Conservation (phyloP, 37 sponge, comb jelly and placozoan species). For the Theonella swinhoei region DNA sequence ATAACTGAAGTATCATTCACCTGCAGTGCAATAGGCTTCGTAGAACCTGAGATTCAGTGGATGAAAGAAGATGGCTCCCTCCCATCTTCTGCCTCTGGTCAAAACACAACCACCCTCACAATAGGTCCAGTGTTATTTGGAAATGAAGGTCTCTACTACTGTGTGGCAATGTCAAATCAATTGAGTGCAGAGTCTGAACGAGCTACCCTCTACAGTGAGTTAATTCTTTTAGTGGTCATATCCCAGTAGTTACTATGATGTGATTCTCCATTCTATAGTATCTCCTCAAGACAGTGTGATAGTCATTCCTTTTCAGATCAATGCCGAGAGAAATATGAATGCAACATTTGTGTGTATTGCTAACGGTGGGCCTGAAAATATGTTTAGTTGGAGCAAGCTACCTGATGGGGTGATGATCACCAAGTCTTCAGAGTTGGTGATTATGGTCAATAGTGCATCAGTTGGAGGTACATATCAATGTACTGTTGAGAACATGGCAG, state of each 20-base stretch:
- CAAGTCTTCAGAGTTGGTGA: background rate
- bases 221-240: too few relatives aligned
- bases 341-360: constrained; percentile 43
- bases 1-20: too few relatives aligned
- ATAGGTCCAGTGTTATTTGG: too few relatives aligned
- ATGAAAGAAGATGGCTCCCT: too few relatives aligned
- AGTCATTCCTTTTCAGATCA: constrained; percentile 3
- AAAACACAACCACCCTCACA: too few relatives aligned
- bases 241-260: background rate
- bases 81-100: too few relatives aligned
- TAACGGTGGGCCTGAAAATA: constrained; percentile 51
- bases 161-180: too few relatives aligned
- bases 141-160: too few relatives aligned
- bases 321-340: background rate
- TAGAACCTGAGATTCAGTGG: too few relatives aligned
- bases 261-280: constrained; percentile 6
- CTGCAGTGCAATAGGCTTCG: too few relatives aligned
- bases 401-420: constrained; percentile 15
- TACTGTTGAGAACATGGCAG: constrained; percentile 65
- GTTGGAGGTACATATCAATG: constrained; percentile 73
- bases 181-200: too few relatives aligned
- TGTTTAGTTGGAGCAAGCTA: constrained; percentile 36
- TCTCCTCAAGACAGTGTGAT: constrained; percentile 29
- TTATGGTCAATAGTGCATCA: constrained; percentile 28
- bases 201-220: too few relatives aligned